Evolutionary conservation across 2,888 invertebrate species (phyloP), one percentile per base, ranked within the genome.

Genomic region (Podotricha telesiphe): DNA sequence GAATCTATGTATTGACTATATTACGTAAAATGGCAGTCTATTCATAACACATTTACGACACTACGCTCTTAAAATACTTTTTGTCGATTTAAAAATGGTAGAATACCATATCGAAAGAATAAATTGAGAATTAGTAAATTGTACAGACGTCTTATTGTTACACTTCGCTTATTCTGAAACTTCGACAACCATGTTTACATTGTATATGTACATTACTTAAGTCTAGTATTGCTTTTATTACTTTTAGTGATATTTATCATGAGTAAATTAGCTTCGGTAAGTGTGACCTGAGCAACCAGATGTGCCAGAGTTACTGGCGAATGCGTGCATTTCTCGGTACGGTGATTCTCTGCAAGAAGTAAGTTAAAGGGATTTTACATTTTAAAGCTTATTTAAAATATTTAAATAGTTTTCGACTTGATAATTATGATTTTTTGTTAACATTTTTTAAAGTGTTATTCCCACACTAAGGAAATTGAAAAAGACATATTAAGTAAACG

Each of bases 171-270:
- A 84, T 85, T 82, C 78, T 80, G 83, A 82, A 83, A 74, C 64
- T 70, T 71, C 55, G 65, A 73, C 71, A 71, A 81, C 75, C 74
- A 76, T 87, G 83, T 84, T 79, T 86, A 87, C 85, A 89, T 74
- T 72, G 73, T 73, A 64, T 86, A 89, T 91, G 79, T 91, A 91
- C 90, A 90, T 77, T 81, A 80, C 76, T 78, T 86, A 84, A 77
- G 78, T 77, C 79, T 88, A 89, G 79, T 93, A 92, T 93, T 93
- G 92, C 92, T 93, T 91, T 81, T 74, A 80, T 89, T 91, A 90
- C 84, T 80, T 83, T 81, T 91, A 91, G 79, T 91, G 92, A 91
- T 91, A 92, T 89, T 77, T 76, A 78, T 83, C 80, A 76, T 69
- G 64, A 59, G 69, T 80, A 76, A 82, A 83, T 86, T 91, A 92